phyloP scores from a whole-genome alignment of 2,888 invertebrate genomes.

The Microdon myrmicae region DNA sequence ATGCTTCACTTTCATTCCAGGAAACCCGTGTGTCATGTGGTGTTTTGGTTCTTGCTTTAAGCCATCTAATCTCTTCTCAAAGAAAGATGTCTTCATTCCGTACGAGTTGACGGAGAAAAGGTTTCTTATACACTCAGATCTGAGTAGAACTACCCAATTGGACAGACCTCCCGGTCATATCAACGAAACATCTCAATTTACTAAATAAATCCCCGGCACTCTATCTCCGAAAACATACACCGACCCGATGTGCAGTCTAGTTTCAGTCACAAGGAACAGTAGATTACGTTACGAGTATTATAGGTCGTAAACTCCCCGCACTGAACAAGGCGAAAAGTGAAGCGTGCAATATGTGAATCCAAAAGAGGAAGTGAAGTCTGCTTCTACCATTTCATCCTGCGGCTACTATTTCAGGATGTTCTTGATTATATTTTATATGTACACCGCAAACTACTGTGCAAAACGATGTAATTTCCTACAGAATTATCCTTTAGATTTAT shows the following conservation, averaged over 20 bases:
- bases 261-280: conserved; percentile 25
- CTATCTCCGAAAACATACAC: too few relatives aligned
- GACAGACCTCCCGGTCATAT: conserved; percentile 4
- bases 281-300: conserved; percentile 47
- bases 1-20: conserved; percentile 1
- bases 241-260: conserved; percentile 15
- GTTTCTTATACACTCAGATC: conserved; percentile 24
- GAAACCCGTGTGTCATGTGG: conserved; percentile 26
- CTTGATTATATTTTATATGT: conserved; percentile 39
- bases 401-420: conserved; percentile 36
- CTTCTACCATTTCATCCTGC: conserved; percentile 15
- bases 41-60: conserved; percentile 35
- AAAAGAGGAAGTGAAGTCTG: not conserved
- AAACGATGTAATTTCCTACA: conserved; percentile 45
- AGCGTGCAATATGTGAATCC: conserved; percentile 36
- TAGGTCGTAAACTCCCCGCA: conserved; percentile 7
- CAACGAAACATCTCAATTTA: conserved; percentile 32
- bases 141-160: conserved; percentile 21
- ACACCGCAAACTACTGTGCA: conserved; percentile 20
- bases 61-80: conserved; percentile 39
- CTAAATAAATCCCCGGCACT: conserved; percentile 41
- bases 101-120: conserved; percentile 13
- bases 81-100: conserved; percentile 41
- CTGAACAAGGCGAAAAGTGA: conserved; percentile 27
- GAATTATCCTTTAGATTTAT: conserved; percentile 32